Evolutionary conservation across 2,113 vertebrate species (phyloP).

Genomic region (Aegithalos caudatus): DNA sequence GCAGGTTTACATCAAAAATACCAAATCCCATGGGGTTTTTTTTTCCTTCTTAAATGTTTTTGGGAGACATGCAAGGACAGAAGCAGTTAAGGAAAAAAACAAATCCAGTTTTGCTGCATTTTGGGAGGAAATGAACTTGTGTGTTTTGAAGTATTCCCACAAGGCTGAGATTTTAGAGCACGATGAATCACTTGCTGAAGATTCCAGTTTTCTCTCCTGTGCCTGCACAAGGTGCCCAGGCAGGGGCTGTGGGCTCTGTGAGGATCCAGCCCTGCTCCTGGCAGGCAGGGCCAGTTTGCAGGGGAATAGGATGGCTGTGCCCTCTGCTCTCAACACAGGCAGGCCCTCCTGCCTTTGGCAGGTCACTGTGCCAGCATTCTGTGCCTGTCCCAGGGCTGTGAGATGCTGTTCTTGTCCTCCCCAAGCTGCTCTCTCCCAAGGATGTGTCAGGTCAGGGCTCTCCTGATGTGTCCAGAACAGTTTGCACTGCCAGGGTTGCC

Average conservation of each 20-base stretch:
- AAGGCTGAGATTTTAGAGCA: not conserved
- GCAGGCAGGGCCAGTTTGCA: not conserved
- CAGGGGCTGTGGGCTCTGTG: not conserved
- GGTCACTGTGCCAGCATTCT: accelerated
- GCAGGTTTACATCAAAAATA: not conserved
- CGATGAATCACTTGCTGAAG: not conserved
- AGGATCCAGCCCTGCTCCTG: accelerated
- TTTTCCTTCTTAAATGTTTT: not conserved
- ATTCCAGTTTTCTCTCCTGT: not conserved
- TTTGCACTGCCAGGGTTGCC: not conserved
- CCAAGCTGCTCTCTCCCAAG: not conserved
- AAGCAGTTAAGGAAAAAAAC: not conserved
- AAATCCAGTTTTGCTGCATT: not conserved
- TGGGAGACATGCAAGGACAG: not conserved
- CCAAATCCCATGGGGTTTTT: not conserved
- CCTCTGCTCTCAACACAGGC: not conserved
- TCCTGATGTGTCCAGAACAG: not conserved
- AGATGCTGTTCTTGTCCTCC: not conserved
- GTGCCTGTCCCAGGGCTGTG: not conserved
- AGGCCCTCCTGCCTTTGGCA: not conserved
- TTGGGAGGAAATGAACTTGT: not conserved
- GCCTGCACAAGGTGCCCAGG: not conserved
- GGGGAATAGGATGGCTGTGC: accelerated
- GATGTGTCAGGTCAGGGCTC: not conserved
- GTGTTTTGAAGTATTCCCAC: not conserved